Conservation (phyloP, 1,140 invertebrate species). For the Bombus impatiens region DNA sequence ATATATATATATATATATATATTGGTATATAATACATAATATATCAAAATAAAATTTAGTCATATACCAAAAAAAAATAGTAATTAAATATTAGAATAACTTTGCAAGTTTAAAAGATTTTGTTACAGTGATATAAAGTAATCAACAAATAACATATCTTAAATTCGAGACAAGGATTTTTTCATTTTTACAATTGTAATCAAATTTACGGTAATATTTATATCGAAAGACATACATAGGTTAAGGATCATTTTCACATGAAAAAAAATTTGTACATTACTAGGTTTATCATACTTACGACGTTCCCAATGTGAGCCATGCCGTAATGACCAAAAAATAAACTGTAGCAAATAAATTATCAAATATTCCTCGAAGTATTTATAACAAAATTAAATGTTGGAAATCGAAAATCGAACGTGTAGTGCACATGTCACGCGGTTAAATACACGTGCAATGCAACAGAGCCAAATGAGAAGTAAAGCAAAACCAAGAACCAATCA, state of each 20-base stretch:
- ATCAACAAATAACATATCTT: slow-evolving; percentile 4
- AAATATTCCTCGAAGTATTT: not conserved
- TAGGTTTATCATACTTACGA: slow-evolving; percentile 62
- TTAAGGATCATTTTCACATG: slow-evolving; percentile 18
- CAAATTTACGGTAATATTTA: not conserved
- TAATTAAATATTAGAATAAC: slow-evolving; percentile 17
- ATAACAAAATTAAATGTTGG: not conserved
- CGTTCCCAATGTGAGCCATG: slow-evolving; percentile 70
- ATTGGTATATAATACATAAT: no score
- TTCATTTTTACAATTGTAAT: not conserved
- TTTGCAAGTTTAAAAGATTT: slow-evolving; percentile 8
- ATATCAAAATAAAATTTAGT: no score
- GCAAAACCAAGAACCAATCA: slow-evolving; percentile 6
- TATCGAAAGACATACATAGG: not conserved
- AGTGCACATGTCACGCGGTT: slow-evolving; percentile 30
- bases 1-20: not conserved
- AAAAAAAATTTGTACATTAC: not conserved
- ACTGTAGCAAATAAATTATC: not conserved
- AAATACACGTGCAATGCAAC: slow-evolving; percentile 44
- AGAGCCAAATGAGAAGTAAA: not conserved
- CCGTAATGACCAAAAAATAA: not conserved
- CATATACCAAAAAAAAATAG: not conserved
- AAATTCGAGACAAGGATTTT: not conserved
- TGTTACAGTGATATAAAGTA: not conserved
- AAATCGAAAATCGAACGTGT: not conserved